A percentile compares a stretch with the other conserved stretches of the same genome.
Evolutionary conservation across 2,888 invertebrate species (phyloP).

Genomic region (Phyto melanocephala): DNA sequence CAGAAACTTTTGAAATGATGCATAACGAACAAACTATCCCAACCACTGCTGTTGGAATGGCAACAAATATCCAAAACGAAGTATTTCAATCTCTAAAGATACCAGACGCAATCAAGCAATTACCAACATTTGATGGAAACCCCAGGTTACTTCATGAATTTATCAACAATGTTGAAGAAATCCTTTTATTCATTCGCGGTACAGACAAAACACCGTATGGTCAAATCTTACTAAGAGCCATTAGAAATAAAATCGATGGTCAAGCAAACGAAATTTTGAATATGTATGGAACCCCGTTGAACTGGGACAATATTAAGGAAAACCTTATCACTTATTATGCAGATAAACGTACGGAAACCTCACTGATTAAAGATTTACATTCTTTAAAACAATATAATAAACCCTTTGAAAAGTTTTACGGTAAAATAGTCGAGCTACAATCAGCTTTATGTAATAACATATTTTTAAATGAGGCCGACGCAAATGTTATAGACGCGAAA

Average conservation of each 20-base stretch:
- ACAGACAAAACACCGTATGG: constrained; percentile 11
- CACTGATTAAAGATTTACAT: constrained; percentile 63
- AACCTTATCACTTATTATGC: constrained; percentile 63
- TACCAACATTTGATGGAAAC: not conserved
- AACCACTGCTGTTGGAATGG: not conserved
- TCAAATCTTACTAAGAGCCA: constrained; percentile 46
- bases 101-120: not conserved
- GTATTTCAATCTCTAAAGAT: not conserved
- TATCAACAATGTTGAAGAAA: not conserved
- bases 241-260: constrained; percentile 53
- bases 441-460: constrained; percentile 14
- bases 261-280: constrained; percentile 52
- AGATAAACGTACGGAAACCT: constrained; percentile 33
- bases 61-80: not conserved
- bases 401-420: constrained; percentile 46
- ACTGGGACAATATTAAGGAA: constrained; percentile 54
- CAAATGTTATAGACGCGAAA: constrained; percentile 58
- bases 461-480: constrained; percentile 57
- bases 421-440: constrained; percentile 43
- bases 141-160: not conserved
- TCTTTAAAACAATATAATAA: constrained; percentile 37
- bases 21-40: not conserved
- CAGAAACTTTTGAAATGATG: not conserved
- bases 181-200: not conserved
- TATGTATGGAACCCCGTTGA: constrained; percentile 41